Percentiles rank a stretch among this genome's conserved stretches.
These are phyloP conservation scores for Creontiades dilutus DNA, from an alignment of 2,888 invertebrate species.

Conservation along the genomic window DNA sequence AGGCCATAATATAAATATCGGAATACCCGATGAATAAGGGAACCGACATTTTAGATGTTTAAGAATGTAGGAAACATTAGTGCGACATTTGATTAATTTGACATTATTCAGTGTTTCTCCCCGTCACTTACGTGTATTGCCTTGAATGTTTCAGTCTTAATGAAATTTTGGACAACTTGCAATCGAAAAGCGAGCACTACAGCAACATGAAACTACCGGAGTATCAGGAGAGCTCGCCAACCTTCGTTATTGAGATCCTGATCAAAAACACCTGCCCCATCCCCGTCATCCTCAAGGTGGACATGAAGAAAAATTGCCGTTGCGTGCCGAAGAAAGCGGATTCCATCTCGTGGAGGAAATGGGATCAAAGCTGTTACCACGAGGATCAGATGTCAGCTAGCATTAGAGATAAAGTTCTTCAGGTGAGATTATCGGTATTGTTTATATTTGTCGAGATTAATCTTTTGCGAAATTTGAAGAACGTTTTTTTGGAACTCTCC, in stretches of 20 bases:
- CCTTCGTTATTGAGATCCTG: conserved; percentile 37
- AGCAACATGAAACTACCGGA: conserved; percentile 59
- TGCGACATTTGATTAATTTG: no score
- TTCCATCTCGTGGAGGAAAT: conserved; percentile 45
- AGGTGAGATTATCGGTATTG: no score
- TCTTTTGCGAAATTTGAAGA: no score
- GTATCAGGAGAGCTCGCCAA: conserved; percentile 43
- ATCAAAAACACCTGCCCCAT: conserved; percentile 26
- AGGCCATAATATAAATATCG: no score
- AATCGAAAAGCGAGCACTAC: not conserved
- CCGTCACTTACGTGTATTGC: no score
- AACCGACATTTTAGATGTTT: no score
- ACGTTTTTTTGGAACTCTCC: no score
- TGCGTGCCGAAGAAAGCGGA: conserved; percentile 51
- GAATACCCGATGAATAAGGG: no score
- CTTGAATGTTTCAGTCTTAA: conserved; percentile 39
- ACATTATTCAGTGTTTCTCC: no score
- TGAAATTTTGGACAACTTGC: conserved; percentile 21
- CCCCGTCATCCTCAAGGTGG: not conserved
- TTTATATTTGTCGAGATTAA: no score
- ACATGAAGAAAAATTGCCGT: conserved; percentile 40
- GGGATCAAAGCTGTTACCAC: conserved; percentile 25
- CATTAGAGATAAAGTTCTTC: not conserved
- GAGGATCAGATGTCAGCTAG: not conserved
- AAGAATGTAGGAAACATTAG: no score